Conservation (phyloP, 2,113 vertebrate species). For the Coptodon rendalli region DNA sequence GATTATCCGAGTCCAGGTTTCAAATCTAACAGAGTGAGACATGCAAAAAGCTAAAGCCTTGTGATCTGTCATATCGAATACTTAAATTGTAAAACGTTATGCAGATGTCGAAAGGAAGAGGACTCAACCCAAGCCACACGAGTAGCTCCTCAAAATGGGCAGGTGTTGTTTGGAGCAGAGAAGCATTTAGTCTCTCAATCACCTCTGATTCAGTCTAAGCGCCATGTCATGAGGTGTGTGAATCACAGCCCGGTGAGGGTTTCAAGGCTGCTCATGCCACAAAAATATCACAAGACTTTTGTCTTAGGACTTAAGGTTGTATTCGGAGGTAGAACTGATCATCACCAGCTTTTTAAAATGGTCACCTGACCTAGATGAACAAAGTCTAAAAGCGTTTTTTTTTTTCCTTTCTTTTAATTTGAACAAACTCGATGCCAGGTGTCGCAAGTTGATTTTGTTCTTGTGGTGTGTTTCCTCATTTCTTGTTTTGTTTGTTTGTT, state of each 20-base stretch:
- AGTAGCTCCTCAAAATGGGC: constrained; percentile 29
- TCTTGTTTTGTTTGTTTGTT: not conserved
- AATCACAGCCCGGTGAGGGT: not conserved
- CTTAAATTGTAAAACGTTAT: not conserved
- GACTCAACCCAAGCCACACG: not conserved
- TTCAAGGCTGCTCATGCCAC: not conserved
- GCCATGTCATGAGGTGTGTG: not conserved
- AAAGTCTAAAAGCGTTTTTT: constrained; percentile 40
- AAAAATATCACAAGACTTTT: not conserved
- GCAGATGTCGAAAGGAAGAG: not conserved
- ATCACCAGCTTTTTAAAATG: constrained; percentile 65
- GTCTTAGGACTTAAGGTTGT: not conserved
- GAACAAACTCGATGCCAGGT: constrained; percentile 62
- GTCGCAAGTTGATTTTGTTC: constrained; percentile 27
- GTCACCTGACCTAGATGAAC: constrained; percentile 63
- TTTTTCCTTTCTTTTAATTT: constrained; percentile 31
- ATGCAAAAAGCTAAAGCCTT: not conserved
- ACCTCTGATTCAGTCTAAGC: not conserved
- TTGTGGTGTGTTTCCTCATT: constrained; percentile 52
- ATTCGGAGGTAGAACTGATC: constrained; percentile 39
- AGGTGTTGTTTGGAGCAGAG: not conserved
- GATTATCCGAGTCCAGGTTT: not conserved
- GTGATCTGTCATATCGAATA: constrained; percentile 25
- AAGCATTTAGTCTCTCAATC: not conserved
- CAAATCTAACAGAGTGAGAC: not conserved